A percentile compares a stretch with the other conserved stretches of the same genome.
phyloP scores from a whole-genome alignment of 2,888 invertebrate species.

The Ferrisia virgata region DNA sequence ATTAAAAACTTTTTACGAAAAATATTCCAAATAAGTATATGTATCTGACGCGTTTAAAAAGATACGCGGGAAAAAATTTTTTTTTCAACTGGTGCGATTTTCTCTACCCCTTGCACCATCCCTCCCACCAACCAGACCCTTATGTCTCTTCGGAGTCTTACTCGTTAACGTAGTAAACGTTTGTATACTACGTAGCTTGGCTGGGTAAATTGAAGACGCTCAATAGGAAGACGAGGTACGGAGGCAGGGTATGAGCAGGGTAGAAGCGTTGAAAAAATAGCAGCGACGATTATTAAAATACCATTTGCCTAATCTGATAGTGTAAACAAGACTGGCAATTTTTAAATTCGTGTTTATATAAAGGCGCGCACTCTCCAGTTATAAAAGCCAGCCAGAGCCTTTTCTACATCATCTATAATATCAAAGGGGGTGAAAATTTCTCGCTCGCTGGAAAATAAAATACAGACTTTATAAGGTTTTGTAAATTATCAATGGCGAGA shows the following conservation, averaged over 20 bases:
- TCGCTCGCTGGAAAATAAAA: not conserved
- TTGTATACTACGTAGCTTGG: not conserved
- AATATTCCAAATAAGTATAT: not conserved
- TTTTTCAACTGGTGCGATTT: not conserved
- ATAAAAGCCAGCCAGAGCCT: not conserved
- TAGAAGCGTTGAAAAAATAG: not conserved
- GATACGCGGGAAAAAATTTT: not conserved
- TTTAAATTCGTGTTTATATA: constrained; percentile 17
- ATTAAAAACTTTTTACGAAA: constrained; percentile 5
- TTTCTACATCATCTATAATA: not conserved
- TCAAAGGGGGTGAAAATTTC: not conserved
- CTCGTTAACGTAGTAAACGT: not conserved
- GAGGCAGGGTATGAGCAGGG: not conserved
- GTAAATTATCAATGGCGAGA: not conserved
- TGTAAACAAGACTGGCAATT: constrained; percentile 10
- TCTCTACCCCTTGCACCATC: too few relatives aligned
- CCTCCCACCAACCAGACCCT: too few relatives aligned
- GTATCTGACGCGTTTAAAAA: not conserved
- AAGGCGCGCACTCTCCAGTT: not conserved
- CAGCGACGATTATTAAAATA: constrained; percentile 8
- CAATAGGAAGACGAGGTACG: not conserved
- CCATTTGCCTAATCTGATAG: constrained; percentile 10
- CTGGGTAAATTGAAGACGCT: not conserved
- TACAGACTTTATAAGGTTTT: not conserved
- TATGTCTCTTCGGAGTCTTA: too few relatives aligned